phyloP scores from a whole-genome alignment of 2,888 invertebrate species.

The Cantharis flavilabris region DNA sequence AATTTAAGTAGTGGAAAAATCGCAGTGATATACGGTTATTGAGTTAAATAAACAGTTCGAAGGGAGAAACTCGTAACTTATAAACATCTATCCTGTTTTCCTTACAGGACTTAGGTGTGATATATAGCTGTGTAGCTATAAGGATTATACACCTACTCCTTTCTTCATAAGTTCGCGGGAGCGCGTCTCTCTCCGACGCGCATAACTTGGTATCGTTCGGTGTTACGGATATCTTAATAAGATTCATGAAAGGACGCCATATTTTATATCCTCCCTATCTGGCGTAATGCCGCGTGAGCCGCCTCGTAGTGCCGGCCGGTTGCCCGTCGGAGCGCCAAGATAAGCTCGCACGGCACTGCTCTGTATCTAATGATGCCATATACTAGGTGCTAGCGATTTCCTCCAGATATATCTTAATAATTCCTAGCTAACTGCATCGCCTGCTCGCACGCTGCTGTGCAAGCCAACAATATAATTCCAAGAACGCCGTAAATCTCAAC shows the following conservation, averaged over 20 bases:
- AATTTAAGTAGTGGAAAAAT: constrained; percentile 19
- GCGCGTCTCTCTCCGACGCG: constrained; percentile 47
- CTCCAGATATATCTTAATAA: constrained; percentile 61
- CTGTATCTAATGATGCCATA: constrained; percentile 53
- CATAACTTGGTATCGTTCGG: constrained; percentile 60
- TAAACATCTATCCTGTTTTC: constrained; percentile 59
- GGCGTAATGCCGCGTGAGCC: constrained; percentile 53
- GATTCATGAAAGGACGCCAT: constrained; percentile 83
- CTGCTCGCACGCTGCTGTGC: constrained; percentile 50
- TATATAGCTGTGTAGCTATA: constrained; percentile 59
- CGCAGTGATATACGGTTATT: constrained; percentile 56
- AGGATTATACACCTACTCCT: constrained; percentile 61
- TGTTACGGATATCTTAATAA: constrained; percentile 76
- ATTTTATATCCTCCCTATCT: constrained; percentile 72
- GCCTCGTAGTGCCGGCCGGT: constrained; percentile 39
- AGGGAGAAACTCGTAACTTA: constrained; percentile 54
- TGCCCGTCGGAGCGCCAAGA: constrained; percentile 32
- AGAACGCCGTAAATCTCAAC: constrained; percentile 72
- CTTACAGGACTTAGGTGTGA: constrained; percentile 58
- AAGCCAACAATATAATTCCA: constrained; percentile 70
- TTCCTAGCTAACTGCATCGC: constrained; percentile 57
- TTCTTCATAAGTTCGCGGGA: constrained; percentile 59
- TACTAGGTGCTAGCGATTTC: constrained; percentile 54
- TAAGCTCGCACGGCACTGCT: constrained; percentile 42
- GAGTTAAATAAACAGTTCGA: constrained; percentile 57